Base-by-base conservation (phyloP, 2,888 invertebrate species). In the Heliconius sara region DNA sequence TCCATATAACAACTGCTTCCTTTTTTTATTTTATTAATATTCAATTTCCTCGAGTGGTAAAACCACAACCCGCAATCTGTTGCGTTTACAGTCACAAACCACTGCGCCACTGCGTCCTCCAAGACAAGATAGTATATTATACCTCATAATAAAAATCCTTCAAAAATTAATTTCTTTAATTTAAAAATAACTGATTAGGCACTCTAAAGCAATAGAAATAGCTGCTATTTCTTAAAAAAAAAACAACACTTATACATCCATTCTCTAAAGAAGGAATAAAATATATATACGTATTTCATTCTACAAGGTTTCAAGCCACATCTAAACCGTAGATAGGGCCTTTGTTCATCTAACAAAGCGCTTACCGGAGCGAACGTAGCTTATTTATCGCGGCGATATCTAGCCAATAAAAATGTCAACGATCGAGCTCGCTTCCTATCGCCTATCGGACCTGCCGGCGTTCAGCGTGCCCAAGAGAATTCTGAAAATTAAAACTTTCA, bases 321-420 rank as follows among this genome's bases (percentile, higher is more conserved):
- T 79, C 78, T 75, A 74, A 63, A 60, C 63, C 68, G 27, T 63
- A 68, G 73, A 79, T 79, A 74, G 67, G 60, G 74, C 79, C 79
- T 79, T 79, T 79, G 77, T 75, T 77, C 79, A 79, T 78, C 76
- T 76, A 87, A 86, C 84, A 85, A 85, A 85, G 85, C 84, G 83
- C 85, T 83, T 82, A 85, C 84, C 85, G 86, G 84, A 85, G 86
- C 86, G 85, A 86, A 89, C 88, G 86, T 88, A 86, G 80, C 84
- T 88, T 88, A 91, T 93, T 93, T 92, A 92, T 91, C 86, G 87
- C 82, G 82, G 83, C 87, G 89, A 90, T 93, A 93, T 92, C 91
- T 89, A 83, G 79, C 89, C 91, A 87, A 89, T 94, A 93, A 94
- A 94, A 92, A 91, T 91, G 93, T 93, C 93, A 91, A 88, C 92